Conservation (phyloP, 2,113 vertebrate species). For the Ranitomeya variabilis region DNA sequence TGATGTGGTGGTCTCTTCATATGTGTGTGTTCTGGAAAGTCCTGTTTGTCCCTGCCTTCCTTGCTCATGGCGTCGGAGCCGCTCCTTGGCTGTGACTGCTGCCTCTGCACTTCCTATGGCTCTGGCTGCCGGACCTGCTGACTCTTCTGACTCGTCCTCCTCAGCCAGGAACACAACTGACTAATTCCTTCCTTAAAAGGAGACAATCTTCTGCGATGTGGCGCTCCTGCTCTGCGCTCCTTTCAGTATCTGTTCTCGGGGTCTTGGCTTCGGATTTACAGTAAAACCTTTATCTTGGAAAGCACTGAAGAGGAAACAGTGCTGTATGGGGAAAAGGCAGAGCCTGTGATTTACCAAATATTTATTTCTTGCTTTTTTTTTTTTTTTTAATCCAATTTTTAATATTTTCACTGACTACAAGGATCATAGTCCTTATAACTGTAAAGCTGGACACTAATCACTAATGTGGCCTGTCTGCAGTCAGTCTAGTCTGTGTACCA, state of each 20-base stretch:
- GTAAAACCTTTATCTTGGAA: background rate
- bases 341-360: background rate
- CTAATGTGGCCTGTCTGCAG: background rate
- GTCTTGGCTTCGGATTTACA: background rate
- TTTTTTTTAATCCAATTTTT: background rate
- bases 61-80: too few species aligned
- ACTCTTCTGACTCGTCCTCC: background rate
- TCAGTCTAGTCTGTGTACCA: too few species aligned
- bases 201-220: background rate
- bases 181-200: constrained; percentile 17
- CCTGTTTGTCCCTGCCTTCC: too few species aligned
- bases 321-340: background rate
- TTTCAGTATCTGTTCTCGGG: background rate
- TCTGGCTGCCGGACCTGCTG: background rate
- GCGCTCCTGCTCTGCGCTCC: background rate
- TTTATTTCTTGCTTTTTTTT: background rate
- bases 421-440: background rate
- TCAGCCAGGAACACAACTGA: background rate
- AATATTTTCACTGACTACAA: background rate
- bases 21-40: too few species aligned
- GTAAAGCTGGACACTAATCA: background rate
- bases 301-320: background rate
- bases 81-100: too few species aligned
- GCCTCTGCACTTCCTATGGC: too few species aligned
- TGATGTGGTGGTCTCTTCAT: too few species aligned